Evolutionary conservation across 2,113 vertebrate species (phyloP).

Genomic region (Microcebus griseorufus): DNA sequence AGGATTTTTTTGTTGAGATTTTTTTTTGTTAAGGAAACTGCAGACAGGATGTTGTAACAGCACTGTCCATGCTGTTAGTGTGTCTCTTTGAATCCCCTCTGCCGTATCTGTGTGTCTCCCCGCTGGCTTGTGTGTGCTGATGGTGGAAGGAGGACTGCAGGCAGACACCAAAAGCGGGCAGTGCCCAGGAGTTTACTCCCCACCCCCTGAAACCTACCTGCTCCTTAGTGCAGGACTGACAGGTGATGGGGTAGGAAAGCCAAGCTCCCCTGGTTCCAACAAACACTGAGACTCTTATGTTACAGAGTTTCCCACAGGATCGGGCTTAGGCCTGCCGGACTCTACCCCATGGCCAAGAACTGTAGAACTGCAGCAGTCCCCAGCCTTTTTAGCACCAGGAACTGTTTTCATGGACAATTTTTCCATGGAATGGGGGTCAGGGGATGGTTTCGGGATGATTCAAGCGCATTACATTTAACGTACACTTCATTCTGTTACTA

Average conservation of each 20-base stretch:
- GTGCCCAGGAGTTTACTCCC: not conserved
- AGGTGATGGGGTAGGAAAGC: not conserved
- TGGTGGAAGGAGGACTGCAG: not conserved
- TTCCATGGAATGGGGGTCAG: too few relatives aligned
- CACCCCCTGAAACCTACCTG: not conserved
- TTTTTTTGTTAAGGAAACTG: not conserved
- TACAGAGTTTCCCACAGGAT: not conserved
- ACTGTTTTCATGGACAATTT: too few relatives aligned
- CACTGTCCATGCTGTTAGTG: not conserved
- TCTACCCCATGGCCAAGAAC: too few relatives aligned
- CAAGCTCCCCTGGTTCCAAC: not conserved
- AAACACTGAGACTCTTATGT: not conserved
- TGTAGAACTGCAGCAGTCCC: too few relatives aligned
- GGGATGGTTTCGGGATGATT: too few relatives aligned
- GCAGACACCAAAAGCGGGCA: not conserved
- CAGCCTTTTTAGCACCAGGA: too few relatives aligned
- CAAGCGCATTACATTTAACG: too few relatives aligned
- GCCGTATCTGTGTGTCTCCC: not conserved
- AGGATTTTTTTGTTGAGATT: too few relatives aligned
- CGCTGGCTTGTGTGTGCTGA: not conserved
- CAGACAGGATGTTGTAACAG: not conserved
- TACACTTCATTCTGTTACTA: too few relatives aligned
- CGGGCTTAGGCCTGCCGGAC: not conserved
- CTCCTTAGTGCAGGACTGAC: not conserved
- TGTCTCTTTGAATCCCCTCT: not conserved